Base-by-base conservation (phyloP, 2,888 invertebrate species). In the Sphaerophoria rueppellii region DNA sequence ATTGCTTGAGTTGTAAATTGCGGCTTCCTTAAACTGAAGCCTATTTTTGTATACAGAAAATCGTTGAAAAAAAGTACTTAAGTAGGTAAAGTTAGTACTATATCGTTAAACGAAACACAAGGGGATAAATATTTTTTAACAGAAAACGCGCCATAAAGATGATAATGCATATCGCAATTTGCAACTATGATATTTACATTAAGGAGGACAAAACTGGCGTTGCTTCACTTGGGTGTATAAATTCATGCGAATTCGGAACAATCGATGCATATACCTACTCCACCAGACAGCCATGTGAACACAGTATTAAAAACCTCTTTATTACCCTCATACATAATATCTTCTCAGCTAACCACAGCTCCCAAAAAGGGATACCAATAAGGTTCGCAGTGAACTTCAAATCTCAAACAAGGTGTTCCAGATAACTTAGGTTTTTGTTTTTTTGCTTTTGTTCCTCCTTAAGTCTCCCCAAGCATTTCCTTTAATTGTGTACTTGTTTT, bases 251-350 rank as follows among this genome's bases (percentile, higher is more conserved):
- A 79, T 63, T 74, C 55, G 34, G 37, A 69, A 74, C 61, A 74
- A 63, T 63, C 69, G 50, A 80, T 69, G 69, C 57, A 63, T 54
- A 74, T 55, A 75, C n/a, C n/a, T n/a, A n/a, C 48, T 14, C 73
- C 52, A 54, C 52, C 57, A 72, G 52, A 43, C 35, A 67, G 24
- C 24, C 40, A 61, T 61, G 48, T 34, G 61, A 74, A 74, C 43
- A 69, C 61, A 57, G 69, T 61, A 35, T 61, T 73, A 34, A 61
- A 80, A 63, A 60, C n/a, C 35, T 65, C 14, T 61, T 61, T 46
- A 61, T 40, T 24, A 14, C 67, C 40, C 48, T 34, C 24, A 24
- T 24, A 24, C 24, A 71, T 43, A 57, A 71, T 50, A 63, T 77
- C 57, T 50, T 48, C 46, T 43, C 63, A 58, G 52, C 43, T 63